Base-by-base conservation (phyloP, 2,113 vertebrate genomes). In the Microcebus griseorufus region DNA sequence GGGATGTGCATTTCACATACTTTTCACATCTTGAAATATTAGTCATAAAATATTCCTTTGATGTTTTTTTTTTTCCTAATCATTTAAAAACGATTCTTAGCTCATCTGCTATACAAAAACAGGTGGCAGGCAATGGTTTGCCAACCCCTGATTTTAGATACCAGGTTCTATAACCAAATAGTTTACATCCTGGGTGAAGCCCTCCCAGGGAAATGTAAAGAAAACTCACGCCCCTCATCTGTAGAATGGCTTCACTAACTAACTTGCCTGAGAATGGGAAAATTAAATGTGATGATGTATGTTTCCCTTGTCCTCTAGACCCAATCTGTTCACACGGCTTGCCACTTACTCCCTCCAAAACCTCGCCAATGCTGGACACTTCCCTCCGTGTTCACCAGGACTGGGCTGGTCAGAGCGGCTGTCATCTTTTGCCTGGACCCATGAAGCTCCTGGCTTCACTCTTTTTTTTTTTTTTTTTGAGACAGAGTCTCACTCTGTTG, bases 71-170 rank as follows among this genome's bases (percentile, higher is more conserved):
- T 67, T 53, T 39, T 39, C 5, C 78, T 27, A 81, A 20, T 73
- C 85, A 88, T 64, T 83, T 75, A 60, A 88, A 80, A 65, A 86
- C 73, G 8, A 90, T 55, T 53, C 76, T 95, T 75, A 80, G 53
- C 18, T 94, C 65, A 80, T 10, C 7, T 58, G 32, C 5, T 8
- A 32, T 16, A 42, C 14, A 72, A 70, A 96, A 87, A 85, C 16
- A 87, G 67, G 7, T 37, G 58, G 23, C 29, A 9, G 11, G 51
- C 29, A n/a, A 7, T 9, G 37, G 55, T 72, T 17, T 80, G 48
- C 14, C 10, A 7, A 58, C 10, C 18, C 42, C 60, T 53, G 29
- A 65, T 20, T 20, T 65, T 72, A 48, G n/a, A 94, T 2, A 29
- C 53, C 29, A 65, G 65, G 75, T 34, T 62, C 65, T 81, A 65